Base-by-base conservation (phyloP, 2,113 vertebrate genomes). In the Chaenocephalus aceratus region DNA sequence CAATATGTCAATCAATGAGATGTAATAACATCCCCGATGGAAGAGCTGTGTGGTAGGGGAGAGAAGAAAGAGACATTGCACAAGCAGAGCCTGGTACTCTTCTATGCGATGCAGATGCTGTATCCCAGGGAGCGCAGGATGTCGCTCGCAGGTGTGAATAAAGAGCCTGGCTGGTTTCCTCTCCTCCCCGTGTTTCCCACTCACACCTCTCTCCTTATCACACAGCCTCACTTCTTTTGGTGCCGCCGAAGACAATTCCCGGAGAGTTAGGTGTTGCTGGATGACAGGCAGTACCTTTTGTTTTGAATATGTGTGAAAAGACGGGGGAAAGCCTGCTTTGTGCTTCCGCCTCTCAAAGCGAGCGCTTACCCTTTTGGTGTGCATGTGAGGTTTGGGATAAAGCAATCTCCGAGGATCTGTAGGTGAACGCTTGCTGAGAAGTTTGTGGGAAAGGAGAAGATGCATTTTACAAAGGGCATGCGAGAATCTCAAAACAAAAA, bases 141-240 rank as follows among this genome's bases (percentile, higher is more conserved):
- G 88, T 79, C 18, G 72, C 89, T 92, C 77, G 86, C 86, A 93
- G 91, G 91, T 93, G 93, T 84, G 86, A 94, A 92, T 88, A 86
- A 90, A 83, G 77, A 88, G 71, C 83, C 86, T 78, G 85, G 75
- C 46, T 90, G 89, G 75, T 82, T 84, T 48, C 75, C 67, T 88
- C 52, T 10, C 63, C 80, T 89, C 84, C 59, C 74, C 79, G 1
- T 67, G 70, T 77, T 90, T 89, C 79, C 84, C 75, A 72, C 86
- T 85, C 83, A 64, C 87, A 86, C 82, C 72, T 88, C 79, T 68
- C 69, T 72, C 75, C 79, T 82, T 68, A 84, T 86, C 72, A 26
- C 83, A 63, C 80, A 74, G 79, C 58, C 53, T 84, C 57, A 23
- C 65, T 85, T 79, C 80, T 82, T 75, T 60, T n/a, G 57, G 58